Evolutionary conservation across 1,140 invertebrate genomes (phyloP).

Genomic region (Drosophila eugracilis): DNA sequence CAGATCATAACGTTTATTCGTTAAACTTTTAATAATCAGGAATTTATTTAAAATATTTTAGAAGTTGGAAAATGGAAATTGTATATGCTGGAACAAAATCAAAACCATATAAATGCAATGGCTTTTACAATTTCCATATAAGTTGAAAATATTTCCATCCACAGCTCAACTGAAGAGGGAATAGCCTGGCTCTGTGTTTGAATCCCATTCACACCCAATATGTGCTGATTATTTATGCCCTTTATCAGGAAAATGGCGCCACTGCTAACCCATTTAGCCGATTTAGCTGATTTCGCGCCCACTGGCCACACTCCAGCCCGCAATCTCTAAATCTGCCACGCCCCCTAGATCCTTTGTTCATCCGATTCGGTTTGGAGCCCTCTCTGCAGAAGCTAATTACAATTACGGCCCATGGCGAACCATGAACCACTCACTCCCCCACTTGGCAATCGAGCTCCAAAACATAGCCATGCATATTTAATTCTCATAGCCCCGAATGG

Average conservation of each 20-base stretch:
- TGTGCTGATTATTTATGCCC: constrained; percentile 59
- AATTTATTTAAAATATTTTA: no score
- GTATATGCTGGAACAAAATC: not conserved
- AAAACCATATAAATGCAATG: not conserved
- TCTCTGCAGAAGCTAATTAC: constrained; percentile 62
- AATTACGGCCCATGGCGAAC: constrained; percentile 52
- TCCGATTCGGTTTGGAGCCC: constrained; percentile 36
- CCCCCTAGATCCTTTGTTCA: constrained; percentile 52
- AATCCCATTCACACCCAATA: constrained; percentile 29
- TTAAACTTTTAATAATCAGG: no score
- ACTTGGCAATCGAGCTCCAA: constrained; percentile 27
- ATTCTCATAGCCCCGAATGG: constrained; percentile 31
- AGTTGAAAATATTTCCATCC: not conserved
- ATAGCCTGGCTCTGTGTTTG: constrained; percentile 25
- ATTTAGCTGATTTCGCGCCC: constrained; percentile 59
- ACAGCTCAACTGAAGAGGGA: not conserved
- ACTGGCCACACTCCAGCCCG: constrained; percentile 7
- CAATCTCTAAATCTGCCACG: constrained; percentile 24
- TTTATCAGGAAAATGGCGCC: constrained; percentile 37
- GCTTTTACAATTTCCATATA: not conserved
- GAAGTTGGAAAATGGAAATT: no score
- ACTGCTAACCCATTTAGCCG: constrained; percentile 72
- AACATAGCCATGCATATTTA: constrained; percentile 79
- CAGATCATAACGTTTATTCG: not conserved
- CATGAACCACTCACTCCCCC: not conserved